These are phyloP conservation scores for Pteromalus puparum DNA, from an alignment of 1,140 invertebrate species.

Conservation along the genomic window DNA sequence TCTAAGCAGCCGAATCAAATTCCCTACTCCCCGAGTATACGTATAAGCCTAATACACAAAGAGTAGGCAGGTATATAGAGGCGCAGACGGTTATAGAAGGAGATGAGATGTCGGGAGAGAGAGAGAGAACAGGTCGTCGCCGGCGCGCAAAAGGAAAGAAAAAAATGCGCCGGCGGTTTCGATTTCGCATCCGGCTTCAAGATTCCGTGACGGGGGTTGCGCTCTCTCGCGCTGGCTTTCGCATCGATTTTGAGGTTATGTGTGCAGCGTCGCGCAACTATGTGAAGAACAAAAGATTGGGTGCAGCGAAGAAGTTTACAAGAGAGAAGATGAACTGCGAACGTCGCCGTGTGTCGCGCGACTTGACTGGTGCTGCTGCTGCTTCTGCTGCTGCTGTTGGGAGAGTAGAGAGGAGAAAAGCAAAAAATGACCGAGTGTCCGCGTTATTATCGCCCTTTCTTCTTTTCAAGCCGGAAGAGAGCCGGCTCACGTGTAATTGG, in stretches of 20 bases:
- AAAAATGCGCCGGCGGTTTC: constrained; percentile 4
- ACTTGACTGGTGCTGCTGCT: too few species aligned
- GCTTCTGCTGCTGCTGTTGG: neutral
- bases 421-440: constrained; percentile 19
- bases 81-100: neutral
- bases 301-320: neutral
- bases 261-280: neutral
- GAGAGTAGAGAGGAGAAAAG: neutral
- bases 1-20: neutral
- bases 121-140: constrained; percentile 1
- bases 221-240: neutral
- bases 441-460: constrained; percentile 15
- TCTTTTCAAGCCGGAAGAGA: neutral
- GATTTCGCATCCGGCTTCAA: constrained; percentile 28
- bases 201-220: constrained; percentile 1
- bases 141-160: neutral
- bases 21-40: neutral
- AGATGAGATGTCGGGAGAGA: neutral
- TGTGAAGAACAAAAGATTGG: neutral
- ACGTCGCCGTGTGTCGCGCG: neutral
- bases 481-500: constrained; percentile 5
- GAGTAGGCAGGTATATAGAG: neutral
- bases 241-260: constrained; percentile 19
- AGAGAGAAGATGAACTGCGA: neutral
- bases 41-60: neutral